A percentile compares a stretch with the other conserved stretches of the same genome.
These are phyloP conservation scores for Macrotus californicus DNA, from an alignment of 2,113 vertebrate genomes.

Conservation along the genomic window DNA sequence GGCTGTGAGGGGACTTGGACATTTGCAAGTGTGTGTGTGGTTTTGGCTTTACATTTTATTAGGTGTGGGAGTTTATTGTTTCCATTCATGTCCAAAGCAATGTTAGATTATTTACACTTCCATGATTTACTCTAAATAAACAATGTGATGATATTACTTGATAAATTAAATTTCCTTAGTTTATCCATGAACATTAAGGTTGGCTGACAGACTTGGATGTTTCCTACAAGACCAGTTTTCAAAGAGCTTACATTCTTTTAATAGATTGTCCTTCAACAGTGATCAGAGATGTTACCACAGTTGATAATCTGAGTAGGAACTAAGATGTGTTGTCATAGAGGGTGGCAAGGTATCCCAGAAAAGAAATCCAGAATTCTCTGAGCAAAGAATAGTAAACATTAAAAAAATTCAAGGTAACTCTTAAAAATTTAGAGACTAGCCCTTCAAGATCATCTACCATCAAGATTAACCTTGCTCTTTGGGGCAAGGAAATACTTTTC, in stretches of 20 bases:
- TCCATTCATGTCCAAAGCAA: not conserved
- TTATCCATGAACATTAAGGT: not conserved
- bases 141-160: not conserved
- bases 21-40: not conserved
- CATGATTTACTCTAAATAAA: not conserved
- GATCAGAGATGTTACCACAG: not conserved
- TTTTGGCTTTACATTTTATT: slow-evolving; percentile 11
- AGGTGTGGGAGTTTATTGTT: not conserved
- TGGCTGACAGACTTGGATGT: not conserved
- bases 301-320: slow-evolving; percentile 33
- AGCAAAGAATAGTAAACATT: slow-evolving; percentile 11
- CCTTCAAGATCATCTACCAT: not conserved
- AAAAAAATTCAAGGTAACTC: not conserved
- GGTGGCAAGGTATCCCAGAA: not conserved
- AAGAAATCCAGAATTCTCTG: slow-evolving; percentile 26
- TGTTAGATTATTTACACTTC: slow-evolving; percentile 22
- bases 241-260: not conserved
- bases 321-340: not conserved
- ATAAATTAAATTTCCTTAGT: not conserved
- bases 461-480: not conserved
- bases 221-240: not conserved
- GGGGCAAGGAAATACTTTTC: not conserved
- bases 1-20: not conserved
- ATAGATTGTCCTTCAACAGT: not conserved
- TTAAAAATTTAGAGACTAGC: slow-evolving; percentile 7